A percentile compares a stretch with the other conserved stretches of the same genome.
phyloP scores from a whole-genome alignment of 2,888 invertebrate genomes.

The Lochmaea crataegi region DNA sequence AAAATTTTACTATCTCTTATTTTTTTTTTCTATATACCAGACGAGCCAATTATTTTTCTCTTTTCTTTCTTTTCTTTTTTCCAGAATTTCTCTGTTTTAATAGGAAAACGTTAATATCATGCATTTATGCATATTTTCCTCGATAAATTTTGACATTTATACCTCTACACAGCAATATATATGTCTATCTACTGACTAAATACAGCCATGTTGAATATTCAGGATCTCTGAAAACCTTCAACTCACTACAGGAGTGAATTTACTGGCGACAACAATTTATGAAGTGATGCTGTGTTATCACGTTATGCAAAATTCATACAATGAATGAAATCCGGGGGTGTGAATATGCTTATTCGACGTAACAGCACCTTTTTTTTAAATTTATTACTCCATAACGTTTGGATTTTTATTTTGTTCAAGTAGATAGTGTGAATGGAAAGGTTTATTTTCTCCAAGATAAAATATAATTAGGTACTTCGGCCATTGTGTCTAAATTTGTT shows the following conservation, averaged over 20 bases:
- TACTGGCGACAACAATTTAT: constrained; percentile 5
- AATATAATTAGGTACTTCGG: no score
- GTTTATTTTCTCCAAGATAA: neutral
- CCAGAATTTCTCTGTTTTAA: neutral
- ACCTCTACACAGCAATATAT: neutral
- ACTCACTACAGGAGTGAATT: neutral
- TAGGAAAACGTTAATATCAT: neutral
- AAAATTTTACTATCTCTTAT: no score
- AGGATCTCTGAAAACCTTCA: constrained; percentile 1
- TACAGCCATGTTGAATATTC: constrained; percentile 6
- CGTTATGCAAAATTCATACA: constrained; percentile 5
- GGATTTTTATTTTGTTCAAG: neutral
- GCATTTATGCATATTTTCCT: neutral
- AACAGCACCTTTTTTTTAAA: neutral
- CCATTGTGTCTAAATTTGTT: no score
- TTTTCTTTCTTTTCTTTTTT: no score
- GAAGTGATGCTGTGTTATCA: constrained; percentile 11
- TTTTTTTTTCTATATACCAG: no score
- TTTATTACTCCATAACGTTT: neutral
- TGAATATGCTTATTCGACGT: neutral
- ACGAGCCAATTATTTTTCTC: no score
- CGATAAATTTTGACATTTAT: constrained; percentile 4
- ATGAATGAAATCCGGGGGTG: constrained; percentile 1
- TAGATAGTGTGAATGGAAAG: neutral
- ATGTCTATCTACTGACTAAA: neutral